phyloP scores from a whole-genome alignment of 2,113 vertebrate species.

The Microcebus jonahi region DNA sequence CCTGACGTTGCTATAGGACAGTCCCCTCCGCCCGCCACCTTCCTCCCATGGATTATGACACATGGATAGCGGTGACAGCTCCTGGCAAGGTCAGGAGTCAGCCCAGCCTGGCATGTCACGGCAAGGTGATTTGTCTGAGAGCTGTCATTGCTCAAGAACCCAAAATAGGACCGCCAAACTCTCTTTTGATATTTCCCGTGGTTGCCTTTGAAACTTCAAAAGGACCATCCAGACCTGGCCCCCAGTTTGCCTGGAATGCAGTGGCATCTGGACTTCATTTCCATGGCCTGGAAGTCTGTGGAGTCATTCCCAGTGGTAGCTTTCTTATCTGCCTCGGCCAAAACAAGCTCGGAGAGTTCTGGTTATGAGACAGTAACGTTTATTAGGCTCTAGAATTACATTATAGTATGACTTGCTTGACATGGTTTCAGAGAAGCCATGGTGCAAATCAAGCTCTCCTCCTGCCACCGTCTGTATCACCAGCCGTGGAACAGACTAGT shows the following conservation, averaged over 20 bases:
- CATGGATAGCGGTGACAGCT: neutral
- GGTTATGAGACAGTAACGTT: neutral
- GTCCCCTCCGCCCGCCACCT: neutral
- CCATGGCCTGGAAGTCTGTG: neutral
- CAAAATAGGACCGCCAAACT: neutral
- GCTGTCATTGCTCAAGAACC: conserved; percentile 35
- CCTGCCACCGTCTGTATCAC: neutral
- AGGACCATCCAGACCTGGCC: neutral
- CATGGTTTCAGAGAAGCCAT: neutral
- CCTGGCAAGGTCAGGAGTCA: neutral
- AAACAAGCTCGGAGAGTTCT: conserved; percentile 16
- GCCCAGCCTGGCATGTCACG: neutral
- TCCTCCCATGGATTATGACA: neutral
- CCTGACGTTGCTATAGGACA: neutral
- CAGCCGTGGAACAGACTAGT: neutral
- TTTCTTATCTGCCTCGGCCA: conserved; percentile 34
- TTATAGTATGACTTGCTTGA: neutral
- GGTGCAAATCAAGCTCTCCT: neutral
- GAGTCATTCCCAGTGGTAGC: neutral
- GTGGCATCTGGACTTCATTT: conserved; percentile 52
- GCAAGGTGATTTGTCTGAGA: conserved; percentile 21
- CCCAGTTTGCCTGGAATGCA: neutral
- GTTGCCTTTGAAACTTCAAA: conserved; percentile 33
- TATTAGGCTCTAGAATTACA: conserved; percentile 32
- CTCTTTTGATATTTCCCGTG: neutral